A percentile compares a stretch with the other conserved stretches of the same genome.
phyloP scores from a whole-genome alignment of 2,888 invertebrate genomes.

The Cheilosia grossa region DNA sequence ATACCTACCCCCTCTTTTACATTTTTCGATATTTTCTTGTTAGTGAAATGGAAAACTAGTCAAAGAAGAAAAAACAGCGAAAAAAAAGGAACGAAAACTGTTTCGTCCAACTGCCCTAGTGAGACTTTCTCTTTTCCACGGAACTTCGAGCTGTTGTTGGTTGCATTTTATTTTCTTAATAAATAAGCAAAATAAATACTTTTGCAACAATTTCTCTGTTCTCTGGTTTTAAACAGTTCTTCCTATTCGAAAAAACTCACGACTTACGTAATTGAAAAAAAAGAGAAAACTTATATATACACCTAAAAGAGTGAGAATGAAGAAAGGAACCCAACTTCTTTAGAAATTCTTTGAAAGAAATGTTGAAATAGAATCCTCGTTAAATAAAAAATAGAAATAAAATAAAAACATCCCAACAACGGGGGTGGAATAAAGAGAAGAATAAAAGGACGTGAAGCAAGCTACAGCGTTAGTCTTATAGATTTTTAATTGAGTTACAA shows the following conservation, averaged over 20 bases:
- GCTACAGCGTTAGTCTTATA: conserved; percentile 42
- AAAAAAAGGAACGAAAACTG: not conserved
- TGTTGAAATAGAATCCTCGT: conserved; percentile 20
- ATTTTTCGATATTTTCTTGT: conserved; percentile 16
- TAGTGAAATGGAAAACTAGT: conserved; percentile 32
- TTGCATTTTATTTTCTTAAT: conserved; percentile 20
- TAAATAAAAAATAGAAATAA: not conserved
- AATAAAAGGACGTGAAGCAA: not conserved
- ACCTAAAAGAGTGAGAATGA: conserved; percentile 4
- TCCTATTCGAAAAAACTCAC: not conserved
- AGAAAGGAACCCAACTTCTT: conserved; percentile 31
- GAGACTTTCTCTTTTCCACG: not conserved
- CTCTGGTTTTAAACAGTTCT: conserved; percentile 3
- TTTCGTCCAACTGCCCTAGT: conserved; percentile 11
- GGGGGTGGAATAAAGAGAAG: not conserved
- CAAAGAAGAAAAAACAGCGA: conserved; percentile 4
- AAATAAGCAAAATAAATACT: conserved; percentile 12
- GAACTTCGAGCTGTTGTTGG: conserved; percentile 18
- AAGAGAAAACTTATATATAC: not conserved
- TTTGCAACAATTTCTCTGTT: conserved; percentile 36
- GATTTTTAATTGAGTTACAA: conserved; percentile 69
- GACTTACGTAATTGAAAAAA: conserved; percentile 4
- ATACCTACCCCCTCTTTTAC: not conserved
- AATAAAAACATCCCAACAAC: not conserved
- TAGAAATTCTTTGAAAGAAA: conserved; percentile 35